phyloP scores from a whole-genome alignment of 2,113 vertebrate genomes.

The Forbesichthys agassizii region DNA sequence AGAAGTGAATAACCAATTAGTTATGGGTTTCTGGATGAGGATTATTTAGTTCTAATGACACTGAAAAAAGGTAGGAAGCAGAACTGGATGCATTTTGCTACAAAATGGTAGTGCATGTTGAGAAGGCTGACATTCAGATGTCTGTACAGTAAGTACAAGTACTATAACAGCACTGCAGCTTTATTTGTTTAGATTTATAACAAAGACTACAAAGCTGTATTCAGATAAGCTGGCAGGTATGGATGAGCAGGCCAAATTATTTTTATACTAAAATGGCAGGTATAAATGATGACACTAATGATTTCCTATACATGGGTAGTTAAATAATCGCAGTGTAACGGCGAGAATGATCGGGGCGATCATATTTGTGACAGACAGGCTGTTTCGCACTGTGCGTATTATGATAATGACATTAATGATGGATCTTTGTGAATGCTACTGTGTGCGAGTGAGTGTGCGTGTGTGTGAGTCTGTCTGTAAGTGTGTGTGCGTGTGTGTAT shows the following conservation, averaged over 20 bases:
- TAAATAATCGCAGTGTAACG: conserved; percentile 58
- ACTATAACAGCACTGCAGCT: conserved; percentile 1
- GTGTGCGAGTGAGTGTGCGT: neutral
- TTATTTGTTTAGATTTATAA: neutral
- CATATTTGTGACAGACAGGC: conserved; percentile 66
- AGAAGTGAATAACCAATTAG: too few species aligned
- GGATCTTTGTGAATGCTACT: conserved; percentile 45
- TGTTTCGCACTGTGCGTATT: conserved; percentile 62
- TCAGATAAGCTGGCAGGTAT: conserved; percentile 36
- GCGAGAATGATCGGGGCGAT: conserved; percentile 61
- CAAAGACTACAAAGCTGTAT: conserved; percentile 30
- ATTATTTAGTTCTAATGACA: neutral
- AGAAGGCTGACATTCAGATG: too few species aligned
- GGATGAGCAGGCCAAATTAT: conserved; percentile 31
- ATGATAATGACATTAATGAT: conserved; percentile 74
- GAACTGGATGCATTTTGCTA: too few species aligned
- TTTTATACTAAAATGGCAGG: conserved; percentile 41
- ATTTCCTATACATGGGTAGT: conserved; percentile 49
- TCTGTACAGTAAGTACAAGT: too few species aligned
- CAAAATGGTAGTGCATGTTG: too few species aligned
- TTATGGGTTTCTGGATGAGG: too few species aligned
- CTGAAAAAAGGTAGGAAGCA: neutral
- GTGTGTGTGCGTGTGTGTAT: conserved; percentile 42
- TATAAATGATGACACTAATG: conserved; percentile 42
- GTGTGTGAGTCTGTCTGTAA: neutral